Base-by-base conservation (phyloP, 2,888 invertebrate species). In the Xestia xanthographa region DNA sequence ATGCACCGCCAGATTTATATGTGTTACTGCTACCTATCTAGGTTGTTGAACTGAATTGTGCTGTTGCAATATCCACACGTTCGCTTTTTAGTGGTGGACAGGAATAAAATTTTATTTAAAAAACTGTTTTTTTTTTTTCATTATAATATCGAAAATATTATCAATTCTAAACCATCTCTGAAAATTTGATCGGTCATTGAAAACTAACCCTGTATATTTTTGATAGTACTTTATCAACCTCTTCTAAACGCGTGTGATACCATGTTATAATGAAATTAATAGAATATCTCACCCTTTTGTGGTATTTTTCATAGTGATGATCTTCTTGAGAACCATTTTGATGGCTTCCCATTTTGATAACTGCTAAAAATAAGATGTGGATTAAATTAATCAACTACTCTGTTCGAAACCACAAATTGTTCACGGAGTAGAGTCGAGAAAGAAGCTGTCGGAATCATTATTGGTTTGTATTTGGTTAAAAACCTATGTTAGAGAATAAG, bases 271-370 rank as follows among this genome's bases (percentile, higher is more conserved):
- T 20, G 34, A 43, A 48, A 58, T 43, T 41, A 22, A 58, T 41
- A 2, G 56, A 29, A 56, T 62, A 70, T 78, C 81, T 95, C 96
- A 98, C 98, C 97, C 98, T 97, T 93, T 97, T 97, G 91, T 98
- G 98, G 92, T 98, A 98, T 93, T 98, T 98, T 89, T 98, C 98
- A 88, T 98, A 97, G 88, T 97, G 97, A 87, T 97, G 97, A 83
- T 98, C 98, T 86, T 98, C 97, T 88, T 97, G 96, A 80, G 98
- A 98, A 72, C 98, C 98, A 92, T 98, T 98, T 95, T 98, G 98
- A 93, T 98, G 98, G 75, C 97, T 96, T 89, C 97, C 94, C 93
- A 97, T 95, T 91, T 97, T 97, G 63, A 96, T 93, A 75, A 96
- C 94, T 77, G 96, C 97, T 97, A 93, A 79, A 71, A 92, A 93